Base-by-base conservation (phyloP, 2,113 vertebrate species). In the Leptocoma aspasia region DNA sequence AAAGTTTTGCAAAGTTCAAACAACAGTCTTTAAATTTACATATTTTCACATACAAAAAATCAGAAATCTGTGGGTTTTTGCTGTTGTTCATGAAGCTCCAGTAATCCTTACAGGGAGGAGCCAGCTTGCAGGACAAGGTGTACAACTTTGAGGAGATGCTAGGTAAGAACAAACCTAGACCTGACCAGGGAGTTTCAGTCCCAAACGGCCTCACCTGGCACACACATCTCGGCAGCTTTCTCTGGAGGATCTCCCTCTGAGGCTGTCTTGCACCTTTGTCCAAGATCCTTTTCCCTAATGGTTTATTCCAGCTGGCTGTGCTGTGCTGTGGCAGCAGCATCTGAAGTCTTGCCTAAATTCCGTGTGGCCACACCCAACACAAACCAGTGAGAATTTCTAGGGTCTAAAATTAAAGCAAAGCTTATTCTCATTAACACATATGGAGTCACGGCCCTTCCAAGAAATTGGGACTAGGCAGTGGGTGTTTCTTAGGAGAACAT, bases 361-460 rank as follows among this genome's bases (percentile, higher is more conserved):
- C 1, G 7, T 4, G 12, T 73, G 75, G 47, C 56, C 10, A 4
- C 54, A 33, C 15, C 23, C 23, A 44, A 3, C 0, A 0, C 16
- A 76, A 91, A 37, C 19, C 21, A 47, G 2, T 11, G 30, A 35
- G 24, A 26, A 35, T 57, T 53, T 42, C 22, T 30, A 18, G 53
- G 31, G 24, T 30, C 20, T 61, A n/a, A 56, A 73, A 59, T 56
- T 10, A 81, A 63, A 76, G 13, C 26, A 49, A 37, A 84, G 5
- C 24, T 66, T 56, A 4, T 24, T 16, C 13, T 53, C 45, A 18
- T 35, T 30, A 75, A 33, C 5, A 17, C 6, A 3, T 11, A 39
- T 15, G 6, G 65, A 35, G 33, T 16, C 37, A 53, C 64, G 10
- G 9, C 11, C 21, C 13, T 45, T 42, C 31, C 19, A 33, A 82